Conservation (phyloP, 2,797 vertebrate genomes). For the Malacoctenus gilli region DNA sequence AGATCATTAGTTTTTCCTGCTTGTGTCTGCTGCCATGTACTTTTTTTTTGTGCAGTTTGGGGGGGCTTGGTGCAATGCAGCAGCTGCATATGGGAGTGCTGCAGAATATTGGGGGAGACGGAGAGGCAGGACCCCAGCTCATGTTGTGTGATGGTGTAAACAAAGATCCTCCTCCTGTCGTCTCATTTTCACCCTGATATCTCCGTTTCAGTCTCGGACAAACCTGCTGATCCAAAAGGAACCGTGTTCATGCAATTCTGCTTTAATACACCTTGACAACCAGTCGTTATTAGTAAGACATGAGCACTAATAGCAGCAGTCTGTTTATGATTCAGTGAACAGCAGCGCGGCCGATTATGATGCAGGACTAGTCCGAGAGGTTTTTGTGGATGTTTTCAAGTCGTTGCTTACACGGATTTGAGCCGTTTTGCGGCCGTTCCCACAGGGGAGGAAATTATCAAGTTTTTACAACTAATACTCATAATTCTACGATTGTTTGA, state of each 20-base stretch:
- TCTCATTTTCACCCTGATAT: neutral
- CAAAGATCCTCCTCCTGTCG: neutral
- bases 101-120: neutral
- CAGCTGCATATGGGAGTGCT: neutral
- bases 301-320: neutral
- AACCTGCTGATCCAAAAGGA: neutral
- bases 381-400: conserved; percentile 16
- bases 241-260: neutral
- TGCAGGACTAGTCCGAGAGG: conserved; percentile 1
- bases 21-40: no score
- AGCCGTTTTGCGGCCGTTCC: conserved; percentile 14
- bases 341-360: conserved; percentile 10
- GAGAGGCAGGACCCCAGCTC: neutral
- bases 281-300: neutral
- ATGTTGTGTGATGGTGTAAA: neutral
- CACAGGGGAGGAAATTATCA: conserved; percentile 14
- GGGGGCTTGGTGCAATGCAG: neutral
- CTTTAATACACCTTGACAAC: neutral
- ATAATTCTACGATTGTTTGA: conserved; percentile 7
- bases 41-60: neutral
- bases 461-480: conserved; percentile 16
- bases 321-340: conserved; percentile 2
- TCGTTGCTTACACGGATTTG: conserved; percentile 12
- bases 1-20: neutral
- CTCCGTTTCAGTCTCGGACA: neutral